Evolutionary conservation across 2,888 invertebrate species (phyloP).

Genomic region (Oxytorus armatus): DNA sequence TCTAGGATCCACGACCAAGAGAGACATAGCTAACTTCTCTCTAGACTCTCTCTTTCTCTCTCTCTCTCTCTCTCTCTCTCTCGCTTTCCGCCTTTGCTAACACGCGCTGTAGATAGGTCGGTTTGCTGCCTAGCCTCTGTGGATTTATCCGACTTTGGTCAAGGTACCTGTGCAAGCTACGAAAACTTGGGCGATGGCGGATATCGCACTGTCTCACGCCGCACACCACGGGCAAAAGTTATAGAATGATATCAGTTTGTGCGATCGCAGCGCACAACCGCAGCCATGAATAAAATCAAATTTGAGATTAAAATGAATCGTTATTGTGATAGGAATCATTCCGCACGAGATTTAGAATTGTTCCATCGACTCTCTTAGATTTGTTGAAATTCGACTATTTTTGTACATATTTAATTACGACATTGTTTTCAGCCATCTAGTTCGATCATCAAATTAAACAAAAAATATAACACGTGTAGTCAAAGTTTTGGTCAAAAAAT

Average conservation of each 20-base stretch:
- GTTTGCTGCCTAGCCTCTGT: slow-evolving; percentile 53
- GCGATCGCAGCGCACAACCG: slow-evolving; percentile 9
- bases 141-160: slow-evolving; percentile 57
- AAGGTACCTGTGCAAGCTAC: slow-evolving; percentile 38
- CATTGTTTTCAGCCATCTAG: too few relatives aligned
- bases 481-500: too few relatives aligned
- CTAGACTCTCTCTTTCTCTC: slow-evolving; percentile 18
- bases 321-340: too few relatives aligned
- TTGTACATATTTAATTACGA: too few relatives aligned
- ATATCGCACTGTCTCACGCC: slow-evolving; percentile 6
- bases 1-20: background rate
- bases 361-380: too few relatives aligned
- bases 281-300: background rate
- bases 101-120: slow-evolving; percentile 13
- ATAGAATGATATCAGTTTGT: background rate
- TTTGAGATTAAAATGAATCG: slow-evolving; percentile 2
- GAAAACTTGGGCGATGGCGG: slow-evolving; percentile 37
- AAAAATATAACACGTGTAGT: too few relatives aligned
- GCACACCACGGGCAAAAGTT: background rate
- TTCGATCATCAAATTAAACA: too few relatives aligned
- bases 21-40: slow-evolving; percentile 36
- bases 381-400: too few relatives aligned
- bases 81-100: slow-evolving; percentile 19
- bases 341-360: too few relatives aligned
- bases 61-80: slow-evolving; percentile 14